Percentiles rank a stretch among this genome's conserved stretches.
Conservation (phyloP, 2,797 vertebrate genomes). For the Morus bassanus region DNA sequence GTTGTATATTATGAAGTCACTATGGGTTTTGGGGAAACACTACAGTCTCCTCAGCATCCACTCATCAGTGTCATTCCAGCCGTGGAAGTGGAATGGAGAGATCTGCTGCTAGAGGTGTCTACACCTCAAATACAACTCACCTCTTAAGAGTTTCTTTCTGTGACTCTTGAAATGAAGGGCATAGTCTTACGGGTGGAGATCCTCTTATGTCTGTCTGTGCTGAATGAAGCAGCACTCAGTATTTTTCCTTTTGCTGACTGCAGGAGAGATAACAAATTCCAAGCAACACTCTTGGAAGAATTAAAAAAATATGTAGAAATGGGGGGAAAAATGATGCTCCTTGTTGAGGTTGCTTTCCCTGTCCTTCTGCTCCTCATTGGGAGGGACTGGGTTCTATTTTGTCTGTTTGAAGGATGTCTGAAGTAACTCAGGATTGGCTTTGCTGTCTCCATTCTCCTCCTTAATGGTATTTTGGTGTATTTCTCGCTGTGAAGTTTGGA, state of each 20-base stretch:
- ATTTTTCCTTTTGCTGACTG: not conserved
- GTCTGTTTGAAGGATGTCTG: not conserved
- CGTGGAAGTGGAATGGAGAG: not conserved
- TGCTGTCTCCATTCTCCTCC: not conserved
- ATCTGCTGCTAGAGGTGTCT: not conserved
- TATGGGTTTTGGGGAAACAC: not conserved
- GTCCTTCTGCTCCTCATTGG: not conserved
- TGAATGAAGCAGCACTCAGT: not conserved
- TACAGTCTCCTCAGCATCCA: not conserved
- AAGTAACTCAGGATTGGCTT: not conserved
- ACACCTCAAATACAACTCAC: not conserved
- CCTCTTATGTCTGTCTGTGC: not conserved
- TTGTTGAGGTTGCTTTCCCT: not conserved
- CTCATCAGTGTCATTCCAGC: not conserved
- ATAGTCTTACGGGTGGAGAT: not conserved
- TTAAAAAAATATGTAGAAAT: not conserved
- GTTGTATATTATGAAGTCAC: not conserved
- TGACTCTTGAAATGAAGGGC: not conserved
- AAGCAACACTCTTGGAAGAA: not conserved
- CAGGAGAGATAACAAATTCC: not conserved
- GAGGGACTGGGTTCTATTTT: not conserved
- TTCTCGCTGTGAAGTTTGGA: not conserved
- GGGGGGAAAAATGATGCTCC: not conserved
- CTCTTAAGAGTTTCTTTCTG: not conserved
- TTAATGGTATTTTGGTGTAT: not conserved